Percentiles rank a stretch among this genome's conserved stretches.
Conservation (phyloP, 2,113 vertebrate species). For the Platycercus adscitus region DNA sequence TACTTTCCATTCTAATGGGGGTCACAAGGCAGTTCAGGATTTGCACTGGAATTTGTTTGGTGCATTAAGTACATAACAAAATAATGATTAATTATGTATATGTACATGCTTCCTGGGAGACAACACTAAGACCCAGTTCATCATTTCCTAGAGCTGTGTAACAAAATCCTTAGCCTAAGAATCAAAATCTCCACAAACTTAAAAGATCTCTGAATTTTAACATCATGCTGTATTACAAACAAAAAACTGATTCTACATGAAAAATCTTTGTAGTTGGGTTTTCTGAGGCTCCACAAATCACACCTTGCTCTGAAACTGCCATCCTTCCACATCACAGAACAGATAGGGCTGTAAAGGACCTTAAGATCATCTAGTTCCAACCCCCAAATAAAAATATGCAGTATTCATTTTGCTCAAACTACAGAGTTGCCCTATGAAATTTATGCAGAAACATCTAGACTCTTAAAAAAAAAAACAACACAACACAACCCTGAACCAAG, state of each 20-base stretch:
- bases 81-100: neutral
- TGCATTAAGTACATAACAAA: neutral
- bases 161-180: neutral
- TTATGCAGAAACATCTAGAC: neutral
- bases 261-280: neutral
- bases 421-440: neutral
- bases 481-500: neutral
- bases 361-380: neutral
- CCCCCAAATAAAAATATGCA: neutral
- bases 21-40: neutral
- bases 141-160: neutral
- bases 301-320: conserved; percentile 15
- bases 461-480: neutral
- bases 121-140: neutral
- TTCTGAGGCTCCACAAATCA: neutral
- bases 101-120: neutral
- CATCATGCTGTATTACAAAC: neutral
- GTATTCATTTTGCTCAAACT: neutral
- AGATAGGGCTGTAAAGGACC: neutral
- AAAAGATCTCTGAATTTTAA: neutral
- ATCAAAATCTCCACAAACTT: neutral
- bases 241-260: neutral
- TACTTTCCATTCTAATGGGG: neutral
- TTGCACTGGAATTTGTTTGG: neutral
- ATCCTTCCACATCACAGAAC: neutral